Evolutionary conservation across 2,888 invertebrate species (phyloP).

Genomic region (Eupithecia abbreviata): DNA sequence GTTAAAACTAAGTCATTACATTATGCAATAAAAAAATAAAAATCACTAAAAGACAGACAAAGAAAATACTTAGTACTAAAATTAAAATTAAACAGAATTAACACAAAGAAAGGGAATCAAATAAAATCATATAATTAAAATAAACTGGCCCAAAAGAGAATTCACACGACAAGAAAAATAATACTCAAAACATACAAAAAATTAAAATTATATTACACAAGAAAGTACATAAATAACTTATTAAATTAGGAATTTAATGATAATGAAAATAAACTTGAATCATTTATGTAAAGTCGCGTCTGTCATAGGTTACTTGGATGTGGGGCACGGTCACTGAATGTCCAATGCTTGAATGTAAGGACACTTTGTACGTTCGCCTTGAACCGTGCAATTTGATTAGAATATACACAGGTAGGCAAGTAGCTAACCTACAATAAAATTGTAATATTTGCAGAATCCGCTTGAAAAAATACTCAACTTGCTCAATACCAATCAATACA

Average conservation of each 20-base stretch:
- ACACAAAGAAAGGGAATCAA: too few relatives aligned
- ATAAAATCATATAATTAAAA: too few relatives aligned
- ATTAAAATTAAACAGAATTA: too few relatives aligned
- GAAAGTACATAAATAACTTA: too few relatives aligned
- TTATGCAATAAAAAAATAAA: too few relatives aligned
- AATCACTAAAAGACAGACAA: too few relatives aligned
- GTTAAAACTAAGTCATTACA: too few relatives aligned
- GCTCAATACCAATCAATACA: background rate
- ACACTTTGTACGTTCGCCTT: conserved; percentile 30
- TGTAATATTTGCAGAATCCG: background rate
- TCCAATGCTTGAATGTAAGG: conserved; percentile 26
- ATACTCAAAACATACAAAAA: too few relatives aligned
- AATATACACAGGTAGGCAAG: conserved; percentile 9
- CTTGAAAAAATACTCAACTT: background rate
- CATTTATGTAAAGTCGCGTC: background rate
- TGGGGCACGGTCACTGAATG: conserved; percentile 38
- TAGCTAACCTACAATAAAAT: background rate
- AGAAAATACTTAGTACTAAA: too few relatives aligned
- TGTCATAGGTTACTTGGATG: conserved; percentile 10
- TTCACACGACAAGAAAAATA: too few relatives aligned
- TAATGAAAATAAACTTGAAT: background rate
- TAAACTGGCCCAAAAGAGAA: too few relatives aligned
- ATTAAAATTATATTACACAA: too few relatives aligned
- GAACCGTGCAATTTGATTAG: conserved; percentile 29
- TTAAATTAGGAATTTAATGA: background rate